Percentiles rank a stretch among this genome's conserved stretches.
Evolutionary conservation across 53 echinoderm and acorn worm species (phyloP).

Genomic region (Hippasteria phrygiana): DNA sequence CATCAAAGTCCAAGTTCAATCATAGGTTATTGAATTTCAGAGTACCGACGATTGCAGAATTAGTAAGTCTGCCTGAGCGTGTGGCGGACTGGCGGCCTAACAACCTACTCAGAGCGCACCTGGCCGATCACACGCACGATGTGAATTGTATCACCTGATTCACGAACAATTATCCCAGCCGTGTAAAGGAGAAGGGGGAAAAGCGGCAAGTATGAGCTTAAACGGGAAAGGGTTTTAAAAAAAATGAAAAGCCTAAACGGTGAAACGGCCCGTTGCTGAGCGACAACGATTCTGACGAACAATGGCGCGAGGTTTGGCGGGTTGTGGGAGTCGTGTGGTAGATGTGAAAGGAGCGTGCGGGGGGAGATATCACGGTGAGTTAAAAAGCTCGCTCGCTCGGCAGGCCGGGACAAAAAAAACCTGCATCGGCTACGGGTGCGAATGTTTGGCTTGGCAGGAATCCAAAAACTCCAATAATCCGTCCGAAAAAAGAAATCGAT

Average conservation of each 20-base stretch:
- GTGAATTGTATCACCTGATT: not conserved
- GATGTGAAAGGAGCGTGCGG: slow-evolving; percentile 36
- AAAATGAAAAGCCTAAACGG: not conserved
- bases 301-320: slow-evolving; percentile 61
- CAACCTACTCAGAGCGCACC: not conserved
- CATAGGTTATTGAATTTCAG: not conserved
- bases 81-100: not conserved
- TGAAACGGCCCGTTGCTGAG: slow-evolving; percentile 12
- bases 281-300: slow-evolving; percentile 22
- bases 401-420: slow-evolving; percentile 26
- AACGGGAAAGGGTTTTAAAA: slow-evolving; percentile 21
- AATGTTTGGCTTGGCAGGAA: slow-evolving; percentile 57
- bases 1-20: slow-evolving; percentile 16
- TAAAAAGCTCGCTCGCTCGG: not conserved
- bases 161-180: not conserved
- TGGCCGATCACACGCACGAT: slow-evolving; percentile 18
- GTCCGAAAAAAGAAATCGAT: not conserved
- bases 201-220: slow-evolving; percentile 23
- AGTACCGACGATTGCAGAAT: not conserved
- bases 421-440: slow-evolving; percentile 3
- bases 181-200: not conserved
- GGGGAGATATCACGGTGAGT: not conserved
- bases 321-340: slow-evolving; percentile 40
- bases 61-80: not conserved
- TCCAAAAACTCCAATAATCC: slow-evolving; percentile 10